Base-by-base conservation (phyloP, 2,113 vertebrate genomes). In the Scomber japonicus region DNA sequence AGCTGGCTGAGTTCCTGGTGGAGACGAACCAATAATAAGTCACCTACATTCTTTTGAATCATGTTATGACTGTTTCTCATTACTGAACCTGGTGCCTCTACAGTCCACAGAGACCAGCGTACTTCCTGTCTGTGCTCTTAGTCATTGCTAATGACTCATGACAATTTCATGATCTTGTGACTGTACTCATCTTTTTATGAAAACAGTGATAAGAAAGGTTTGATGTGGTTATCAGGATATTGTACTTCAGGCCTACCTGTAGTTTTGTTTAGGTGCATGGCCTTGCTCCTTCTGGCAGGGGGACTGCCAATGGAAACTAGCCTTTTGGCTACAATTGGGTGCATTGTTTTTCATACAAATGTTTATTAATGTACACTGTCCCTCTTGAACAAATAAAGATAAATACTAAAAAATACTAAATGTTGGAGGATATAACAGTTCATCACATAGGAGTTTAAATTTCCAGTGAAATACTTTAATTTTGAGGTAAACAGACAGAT, bases 61-160 rank as follows among this genome's bases (percentile, higher is more conserved):
- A 53, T 62, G 14, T 11, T 49, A 14, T 65, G 75, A 66, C 76
- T 70, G 71, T 65, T 84, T 4, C 61, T 83, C 66, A 73, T 85
- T 66, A 82, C 15, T 53, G 35, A 44, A 55, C n/a, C 27, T 13
- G 8, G 61, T 74, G 86, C 63, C 66, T 73, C 67, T 27, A 1
- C 50, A 19, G 24, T 72, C 67, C 30, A 49, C 62, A 35, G 62
- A 59, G 71, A 73, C 57, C 4, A 0, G 2, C 71, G 4, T 48
- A 53, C 79, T 84, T 93, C 81, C 87, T 60, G 53, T 81, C 49
- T 50, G 51, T 1, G 40, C 77, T 68, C 44, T 24, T 61, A 78
- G 67, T 68, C 48, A 75, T 40, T n/a, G 0, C 12, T 46, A 6
- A 50, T 87, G 78, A 88, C 56, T 90, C 80, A 15, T 46, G 72